Base-by-base conservation (phyloP, 1,140 invertebrate genomes). In the Pentalonia nigronervosa region DNA sequence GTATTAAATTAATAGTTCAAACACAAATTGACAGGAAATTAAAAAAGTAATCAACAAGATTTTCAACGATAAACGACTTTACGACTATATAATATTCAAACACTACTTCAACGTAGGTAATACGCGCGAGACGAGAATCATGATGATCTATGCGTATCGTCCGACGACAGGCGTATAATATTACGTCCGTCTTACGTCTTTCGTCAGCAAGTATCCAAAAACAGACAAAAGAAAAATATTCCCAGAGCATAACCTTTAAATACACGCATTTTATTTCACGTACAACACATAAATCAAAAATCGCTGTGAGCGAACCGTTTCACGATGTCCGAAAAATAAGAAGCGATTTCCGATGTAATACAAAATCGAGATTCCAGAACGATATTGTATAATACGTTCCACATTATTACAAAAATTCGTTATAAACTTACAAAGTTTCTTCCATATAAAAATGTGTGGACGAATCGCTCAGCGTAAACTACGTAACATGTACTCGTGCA, bases 11-110 rank as follows among this genome's bases (percentile, higher is more conserved):
- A n/a, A n/a, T n/a, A n/a, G n/a, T n/a, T n/a, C n/a, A n/a, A n/a
- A n/a, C n/a, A n/a, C n/a, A n/a, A n/a, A n/a, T n/a, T 83, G 41
- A 84, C 83, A 84, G 83, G 83, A 84, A 84, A 84, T 84, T 84
- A 84, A 84, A 84, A 84, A 84, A 41, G 83, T 84, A 84, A 84
- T 84, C 45, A 84, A 84, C 83, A 14, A 76, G 30, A 76, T 30
- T n/a, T 11, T 11, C 30, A 30, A 34, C 60, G 60, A 17, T 30
- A 76, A 34, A 76, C 60, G 11, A 67, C 3, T n/a, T 67, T 30
- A 76, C 6, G 60, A 34, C 60, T 76, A 21, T 53, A 53, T 53
- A 53, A 21, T 53, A 76, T 76, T 76, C 60, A n/a, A 76, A 34
- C n/a, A 76, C 60, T 30, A 14, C n/a, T 76, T 76, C n/a, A 11